Base-by-base conservation (phyloP, 1,140 invertebrate genomes). In the Drosophila sechellia region DNA sequence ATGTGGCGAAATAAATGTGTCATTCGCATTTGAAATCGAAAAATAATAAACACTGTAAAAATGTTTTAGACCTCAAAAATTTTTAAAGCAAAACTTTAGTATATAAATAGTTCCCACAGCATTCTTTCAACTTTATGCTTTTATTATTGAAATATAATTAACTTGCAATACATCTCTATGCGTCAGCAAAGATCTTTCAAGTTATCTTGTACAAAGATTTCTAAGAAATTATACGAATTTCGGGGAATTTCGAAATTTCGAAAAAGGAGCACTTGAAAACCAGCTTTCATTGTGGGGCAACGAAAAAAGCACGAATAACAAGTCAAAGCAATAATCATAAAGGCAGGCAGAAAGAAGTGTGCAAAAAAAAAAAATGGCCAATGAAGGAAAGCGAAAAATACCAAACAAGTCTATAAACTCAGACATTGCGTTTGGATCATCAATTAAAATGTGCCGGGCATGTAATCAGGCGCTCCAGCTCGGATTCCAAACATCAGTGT, bases 291-390 rank as follows among this genome's bases (percentile, higher is more conserved):
- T 74, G 40, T 15, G 39, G 27, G 54, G 25, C 64, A 49, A 25
- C 31, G 31, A 58, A 42, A 46, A 22, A 42, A 57, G 22, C 43
- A 60, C 58, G 27, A 45, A 55, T 35, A 83, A 77, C 78, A 63
- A 63, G 56, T 39, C 37, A 46, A 49, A 31, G 83, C 75, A 79
- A 83, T 86, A 76, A 86, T 79, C 79, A 72, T 81, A 86, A 86
- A 81, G 59, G 45, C 60, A 63, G 45, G 5, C 63, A 27, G 50
- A 61, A 80, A 55, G 40, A 73, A 66, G 48, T 72, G 34, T 35
- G 22, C 61, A 69, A 53, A 50, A 68, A 60, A 34, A 34, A 27
- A 27, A 31, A 31, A 31, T 31, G 43, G 15, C 22, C 17, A 48
- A 15, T 39, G n/a, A 40, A 70, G 42, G 34, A 50, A 22, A 40